Base-by-base conservation (phyloP, 2,888 invertebrate genomes). In the Matsumyia berberina region DNA sequence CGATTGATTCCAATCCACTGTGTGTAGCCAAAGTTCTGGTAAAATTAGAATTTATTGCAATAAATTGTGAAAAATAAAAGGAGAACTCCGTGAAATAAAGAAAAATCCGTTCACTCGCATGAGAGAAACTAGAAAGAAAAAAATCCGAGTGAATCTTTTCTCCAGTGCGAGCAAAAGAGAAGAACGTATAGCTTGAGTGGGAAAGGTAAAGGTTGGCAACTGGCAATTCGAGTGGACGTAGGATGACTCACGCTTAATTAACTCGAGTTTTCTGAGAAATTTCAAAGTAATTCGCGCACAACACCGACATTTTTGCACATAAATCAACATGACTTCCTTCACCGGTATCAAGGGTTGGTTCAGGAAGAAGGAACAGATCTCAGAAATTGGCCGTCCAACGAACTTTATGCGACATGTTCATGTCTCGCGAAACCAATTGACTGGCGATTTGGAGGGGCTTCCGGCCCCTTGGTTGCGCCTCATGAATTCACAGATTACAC, bases 341-440 rank as follows among this genome's bases (percentile, higher is more conserved):
- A 87, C 90, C 15, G 90, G 91, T 79, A 86, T 89, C 37, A 90
- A 89, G 78, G 88, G 89, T 44, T 91, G 92, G 91, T 91, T 91
- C 77, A 90, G 89, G 55, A 91, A 92, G 87, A 92, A 91, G 89
- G 91, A 91, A 80, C 90, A 90, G 77, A 91, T 92, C 69, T 91
- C 92, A 15, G 91, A 92, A 87, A 97, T 97, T 85, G 96, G 97
- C 2, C 93, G 94, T 87, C 98, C 98, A 1, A 97, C 96, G 8
- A 95, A 96, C 89, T 96, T 98, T 15, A 95, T 95, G 86, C 96
- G 96, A 88, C 94, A 96, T 88, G 95, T 97, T 89, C 97, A 98
- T 91, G 97, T 98, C 24, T 96, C 95, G 87, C 96, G 95, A 88
- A 96, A 98, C 91, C 94, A 94, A 7, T 93, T 94, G 87, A 96